Conservation (phyloP, 2,113 vertebrate genomes). For the Empidonax alnorum region DNA sequence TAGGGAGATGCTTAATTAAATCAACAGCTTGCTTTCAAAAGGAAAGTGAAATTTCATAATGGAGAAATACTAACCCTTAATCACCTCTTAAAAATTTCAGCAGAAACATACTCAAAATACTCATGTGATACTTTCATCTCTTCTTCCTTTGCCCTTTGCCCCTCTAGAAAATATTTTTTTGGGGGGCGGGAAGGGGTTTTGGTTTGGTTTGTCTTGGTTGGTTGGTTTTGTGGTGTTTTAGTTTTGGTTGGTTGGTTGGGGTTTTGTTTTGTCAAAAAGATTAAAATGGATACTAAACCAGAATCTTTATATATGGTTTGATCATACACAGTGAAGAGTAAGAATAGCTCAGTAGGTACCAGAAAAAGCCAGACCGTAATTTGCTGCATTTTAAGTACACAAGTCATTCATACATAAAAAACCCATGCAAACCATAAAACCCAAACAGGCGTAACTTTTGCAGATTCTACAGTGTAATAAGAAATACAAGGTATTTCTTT, state of each 20-base stretch:
- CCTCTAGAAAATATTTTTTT: background rate
- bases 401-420: background rate
- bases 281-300: background rate
- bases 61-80: background rate
- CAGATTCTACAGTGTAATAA: background rate
- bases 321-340: background rate
- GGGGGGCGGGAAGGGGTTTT: too few relatives aligned
- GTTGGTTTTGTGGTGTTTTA: background rate
- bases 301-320: background rate
- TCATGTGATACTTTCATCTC: background rate
- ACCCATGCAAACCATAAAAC: background rate
- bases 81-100: background rate
- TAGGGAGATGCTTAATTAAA: background rate
- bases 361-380: background rate
- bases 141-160: background rate
- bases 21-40: background rate
- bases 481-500: background rate
- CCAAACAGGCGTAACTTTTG: background rate
- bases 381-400: background rate
- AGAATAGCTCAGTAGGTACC: background rate
- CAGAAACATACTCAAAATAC: background rate
- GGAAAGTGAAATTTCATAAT: background rate
- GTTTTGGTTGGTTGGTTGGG: background rate
- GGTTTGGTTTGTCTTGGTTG: background rate
- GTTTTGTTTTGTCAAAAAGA: background rate